Evolutionary conservation across 2,888 invertebrate genomes (phyloP).

Genomic region (Lasioglossum lativentre): DNA sequence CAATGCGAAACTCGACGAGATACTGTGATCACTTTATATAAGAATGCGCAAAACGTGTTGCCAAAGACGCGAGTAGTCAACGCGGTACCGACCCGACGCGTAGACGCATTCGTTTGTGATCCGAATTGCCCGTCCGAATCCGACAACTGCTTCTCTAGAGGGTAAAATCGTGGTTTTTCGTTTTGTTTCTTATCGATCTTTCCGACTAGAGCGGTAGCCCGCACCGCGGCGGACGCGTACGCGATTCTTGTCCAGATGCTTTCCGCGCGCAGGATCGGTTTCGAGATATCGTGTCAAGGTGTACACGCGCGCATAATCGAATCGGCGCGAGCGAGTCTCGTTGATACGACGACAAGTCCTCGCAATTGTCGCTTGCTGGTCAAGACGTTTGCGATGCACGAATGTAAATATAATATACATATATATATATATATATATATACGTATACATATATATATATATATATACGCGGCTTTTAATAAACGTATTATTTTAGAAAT

Average conservation of each 20-base stretch:
- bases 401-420: slow-evolving; percentile 20
- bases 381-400: slow-evolving; percentile 64
- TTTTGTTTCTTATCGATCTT: background rate
- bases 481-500: slow-evolving; percentile 61
- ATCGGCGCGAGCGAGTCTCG: background rate
- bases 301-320: background rate
- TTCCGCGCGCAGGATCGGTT: background rate
- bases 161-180: background rate
- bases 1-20: slow-evolving; percentile 38
- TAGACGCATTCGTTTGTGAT: background rate
- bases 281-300: background rate
- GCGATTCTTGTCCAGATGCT: background rate
- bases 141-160: background rate
- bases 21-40: slow-evolving; percentile 64
- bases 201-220: background rate
- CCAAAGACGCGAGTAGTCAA: background rate
- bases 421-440: background rate
- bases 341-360: background rate
- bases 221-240: background rate
- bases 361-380: slow-evolving; percentile 72
- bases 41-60: background rate
- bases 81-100: background rate
- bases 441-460: background rate
- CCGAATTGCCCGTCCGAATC: background rate
- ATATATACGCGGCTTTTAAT: slow-evolving; percentile 47